Conservation (phyloP, 1,140 invertebrate species). For the silkworm (Bombyx mori) region DNA sequence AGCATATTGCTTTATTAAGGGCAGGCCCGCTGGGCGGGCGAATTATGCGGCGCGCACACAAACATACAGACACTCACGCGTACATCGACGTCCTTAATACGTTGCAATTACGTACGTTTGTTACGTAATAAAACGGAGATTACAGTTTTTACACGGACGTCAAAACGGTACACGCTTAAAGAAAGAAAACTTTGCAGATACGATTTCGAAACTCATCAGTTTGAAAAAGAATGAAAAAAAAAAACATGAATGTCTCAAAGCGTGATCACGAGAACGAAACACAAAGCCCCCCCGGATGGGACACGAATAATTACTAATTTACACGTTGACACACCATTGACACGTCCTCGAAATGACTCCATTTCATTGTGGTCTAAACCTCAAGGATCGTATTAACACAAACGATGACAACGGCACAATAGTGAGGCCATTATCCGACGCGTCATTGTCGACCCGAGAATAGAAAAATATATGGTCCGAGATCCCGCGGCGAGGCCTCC, state of each 20-base stretch:
- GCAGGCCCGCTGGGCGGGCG: conserved; percentile 50
- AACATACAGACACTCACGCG: conserved; percentile 41
- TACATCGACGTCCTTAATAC: conserved; percentile 52
- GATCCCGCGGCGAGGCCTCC: conserved; percentile 49
- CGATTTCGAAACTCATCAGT: conserved; percentile 29
- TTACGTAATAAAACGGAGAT: conserved; percentile 37
- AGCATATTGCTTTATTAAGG: conserved; percentile 68
- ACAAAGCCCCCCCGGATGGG: conserved; percentile 53
- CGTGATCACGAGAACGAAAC: conserved; percentile 41
- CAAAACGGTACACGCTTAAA: conserved; percentile 35
- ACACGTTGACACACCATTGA: conserved; percentile 64
- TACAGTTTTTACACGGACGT: conserved; percentile 6
- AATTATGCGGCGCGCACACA: conserved; percentile 34
- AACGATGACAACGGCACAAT: conserved; percentile 66
- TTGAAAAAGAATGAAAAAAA: conserved; percentile 2
- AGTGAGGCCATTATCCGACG: conserved; percentile 41
- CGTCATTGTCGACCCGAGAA: conserved; percentile 58
- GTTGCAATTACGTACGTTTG: conserved; percentile 59
- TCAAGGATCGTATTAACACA: conserved; percentile 68
- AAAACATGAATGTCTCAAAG: conserved; percentile 30
- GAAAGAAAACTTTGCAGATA: conserved; percentile 37
- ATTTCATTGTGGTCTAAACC: conserved; percentile 63
- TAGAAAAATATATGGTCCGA: conserved; percentile 60
- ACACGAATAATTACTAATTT: conserved; percentile 62
- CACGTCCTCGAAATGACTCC: conserved; percentile 48